Conservation (phyloP, 2,888 invertebrate genomes). For the Luffia ferchaultella region DNA sequence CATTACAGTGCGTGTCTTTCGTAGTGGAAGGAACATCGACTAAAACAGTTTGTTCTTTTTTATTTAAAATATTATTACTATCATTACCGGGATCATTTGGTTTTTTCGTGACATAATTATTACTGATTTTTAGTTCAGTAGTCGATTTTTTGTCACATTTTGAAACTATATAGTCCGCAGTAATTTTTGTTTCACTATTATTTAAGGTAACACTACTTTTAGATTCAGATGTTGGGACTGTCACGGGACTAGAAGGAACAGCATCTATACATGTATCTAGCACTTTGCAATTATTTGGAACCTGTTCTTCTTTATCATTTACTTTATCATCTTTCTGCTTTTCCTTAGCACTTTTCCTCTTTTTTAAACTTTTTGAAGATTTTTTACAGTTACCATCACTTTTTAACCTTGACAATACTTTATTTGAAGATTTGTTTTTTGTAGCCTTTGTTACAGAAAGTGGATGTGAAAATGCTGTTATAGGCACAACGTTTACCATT, state of each 20-base stretch:
- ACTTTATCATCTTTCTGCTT: constrained; percentile 8
- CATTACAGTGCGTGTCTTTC: neutral
- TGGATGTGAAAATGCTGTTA: constrained; percentile 55
- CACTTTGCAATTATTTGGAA: too few relatives aligned
- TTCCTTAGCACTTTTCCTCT: constrained; percentile 31
- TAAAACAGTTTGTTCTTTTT: neutral
- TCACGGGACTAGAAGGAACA: too few relatives aligned
- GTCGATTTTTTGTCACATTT: neutral
- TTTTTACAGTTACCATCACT: neutral
- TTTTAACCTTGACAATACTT: neutral
- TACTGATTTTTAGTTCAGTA: neutral
- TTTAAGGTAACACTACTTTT: constrained; percentile 6
- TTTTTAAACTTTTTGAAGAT: constrained; percentile 29
- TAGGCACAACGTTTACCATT: constrained; percentile 57
- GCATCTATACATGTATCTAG: too few relatives aligned
- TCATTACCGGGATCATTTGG: neutral
- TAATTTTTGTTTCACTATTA: neutral
- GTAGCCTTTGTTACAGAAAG: constrained; percentile 28
- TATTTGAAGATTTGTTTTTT: constrained; percentile 20
- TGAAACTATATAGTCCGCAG: neutral
- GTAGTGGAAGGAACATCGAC: neutral
- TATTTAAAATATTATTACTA: neutral
- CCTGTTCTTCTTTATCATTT: constrained; percentile 10
- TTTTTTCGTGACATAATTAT: neutral
- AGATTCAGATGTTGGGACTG: neutral